Conservation (phyloP, 30 jellyfish, hydroid and myxozoan genomes). For the Pelagia noctiluca region DNA sequence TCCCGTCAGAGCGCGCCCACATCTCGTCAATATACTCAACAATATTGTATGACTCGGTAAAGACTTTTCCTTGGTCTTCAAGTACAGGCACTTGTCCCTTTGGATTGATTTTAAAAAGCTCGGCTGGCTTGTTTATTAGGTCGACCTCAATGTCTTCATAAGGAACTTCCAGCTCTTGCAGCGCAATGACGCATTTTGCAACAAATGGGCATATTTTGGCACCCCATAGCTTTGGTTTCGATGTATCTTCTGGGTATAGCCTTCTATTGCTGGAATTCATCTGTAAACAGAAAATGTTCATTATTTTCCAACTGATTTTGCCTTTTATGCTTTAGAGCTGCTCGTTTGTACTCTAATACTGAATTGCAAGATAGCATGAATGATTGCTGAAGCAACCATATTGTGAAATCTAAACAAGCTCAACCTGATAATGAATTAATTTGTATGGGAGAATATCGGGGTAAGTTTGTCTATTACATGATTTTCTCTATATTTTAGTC, state of each 20-base stretch:
- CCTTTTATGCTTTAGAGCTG: too few relatives aligned
- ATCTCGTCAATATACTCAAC: constrained; percentile 26
- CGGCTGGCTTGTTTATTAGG: constrained; percentile 22
- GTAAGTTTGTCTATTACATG: too few relatives aligned
- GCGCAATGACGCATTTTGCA: background rate
- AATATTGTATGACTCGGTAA: background rate
- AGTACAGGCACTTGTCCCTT: constrained; percentile 28
- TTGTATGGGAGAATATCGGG: too few relatives aligned
- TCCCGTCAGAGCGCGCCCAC: constrained; percentile 4
- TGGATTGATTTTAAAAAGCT: constrained; percentile 5
- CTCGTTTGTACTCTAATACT: too few relatives aligned
- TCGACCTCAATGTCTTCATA: constrained; percentile 18
- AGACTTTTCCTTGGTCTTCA: background rate
- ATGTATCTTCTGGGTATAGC: background rate
- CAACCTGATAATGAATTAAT: too few relatives aligned
- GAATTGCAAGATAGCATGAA: too few relatives aligned
- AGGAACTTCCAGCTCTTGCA: background rate
- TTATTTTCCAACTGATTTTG: too few relatives aligned
- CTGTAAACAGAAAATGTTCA: too few relatives aligned
- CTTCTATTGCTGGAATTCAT: too few relatives aligned
- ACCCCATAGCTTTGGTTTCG: background rate
- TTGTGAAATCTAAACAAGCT: too few relatives aligned
- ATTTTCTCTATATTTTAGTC: too few relatives aligned
- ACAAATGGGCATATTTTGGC: constrained; percentile 34
- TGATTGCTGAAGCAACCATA: too few relatives aligned